A percentile compares a stretch with the other conserved stretches of the same genome.
Evolutionary conservation across 2,888 invertebrate genomes (phyloP).

Genomic region (Hirtodrosophila alboralis): DNA sequence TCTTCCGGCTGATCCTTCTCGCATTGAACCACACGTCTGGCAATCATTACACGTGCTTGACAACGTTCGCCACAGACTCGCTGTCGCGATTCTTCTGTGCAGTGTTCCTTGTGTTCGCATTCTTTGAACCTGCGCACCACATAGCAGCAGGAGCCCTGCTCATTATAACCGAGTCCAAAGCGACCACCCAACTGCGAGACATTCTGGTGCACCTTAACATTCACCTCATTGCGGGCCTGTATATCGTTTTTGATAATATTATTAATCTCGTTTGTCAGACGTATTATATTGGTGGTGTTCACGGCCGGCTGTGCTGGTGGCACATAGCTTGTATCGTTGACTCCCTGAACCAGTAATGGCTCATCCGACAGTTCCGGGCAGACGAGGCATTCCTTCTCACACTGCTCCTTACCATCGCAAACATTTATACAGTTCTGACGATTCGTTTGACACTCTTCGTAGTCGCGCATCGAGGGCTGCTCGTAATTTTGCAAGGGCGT

Average conservation of each 20-base stretch:
- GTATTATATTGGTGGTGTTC: constrained; percentile 80
- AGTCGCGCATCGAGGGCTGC: constrained; percentile 76
- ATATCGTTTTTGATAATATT: constrained; percentile 78
- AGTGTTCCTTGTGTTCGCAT: constrained; percentile 58
- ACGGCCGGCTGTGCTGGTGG: constrained; percentile 34
- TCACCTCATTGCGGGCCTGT: constrained; percentile 70
- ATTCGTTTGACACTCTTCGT: constrained; percentile 68
- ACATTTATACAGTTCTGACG: constrained; percentile 57
- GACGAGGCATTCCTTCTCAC: constrained; percentile 67
- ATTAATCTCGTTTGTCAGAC: constrained; percentile 77
- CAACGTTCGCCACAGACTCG: constrained; percentile 81
- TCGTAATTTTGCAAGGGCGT: constrained; percentile 76
- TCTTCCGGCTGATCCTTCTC: constrained; percentile 41
- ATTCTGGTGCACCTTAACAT: constrained; percentile 79
- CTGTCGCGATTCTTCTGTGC: constrained; percentile 66
- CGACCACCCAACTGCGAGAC: constrained; percentile 79
- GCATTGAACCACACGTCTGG: constrained; percentile 66
- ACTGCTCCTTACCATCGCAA: constrained; percentile 47
- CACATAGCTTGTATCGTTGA: constrained; percentile 74
- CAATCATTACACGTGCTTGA: constrained; percentile 76
- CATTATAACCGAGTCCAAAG: constrained; percentile 81
- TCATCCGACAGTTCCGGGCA: constrained; percentile 76
- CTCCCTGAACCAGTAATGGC: constrained; percentile 75
- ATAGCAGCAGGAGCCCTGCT: constrained; percentile 81
- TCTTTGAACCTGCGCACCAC: constrained; percentile 65